A percentile compares a stretch with the other conserved stretches of the same genome.
phyloP scores from a whole-genome alignment of 2,888 invertebrate genomes.

The Athetis lepigone region DNA sequence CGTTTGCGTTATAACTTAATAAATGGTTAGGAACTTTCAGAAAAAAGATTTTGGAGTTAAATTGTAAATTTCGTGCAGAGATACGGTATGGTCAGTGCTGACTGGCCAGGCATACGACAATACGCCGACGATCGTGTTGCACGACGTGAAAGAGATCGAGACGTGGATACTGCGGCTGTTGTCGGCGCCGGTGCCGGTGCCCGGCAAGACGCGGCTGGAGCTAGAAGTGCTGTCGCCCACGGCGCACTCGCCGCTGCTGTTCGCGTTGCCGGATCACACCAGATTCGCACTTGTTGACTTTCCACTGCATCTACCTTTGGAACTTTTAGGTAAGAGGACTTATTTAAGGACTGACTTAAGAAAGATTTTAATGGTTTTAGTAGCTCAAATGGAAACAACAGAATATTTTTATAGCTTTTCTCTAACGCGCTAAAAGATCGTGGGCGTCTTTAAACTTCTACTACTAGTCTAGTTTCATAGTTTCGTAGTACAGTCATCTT shows the following conservation, averaged over 20 bases:
- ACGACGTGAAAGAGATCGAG: conserved; percentile 99
- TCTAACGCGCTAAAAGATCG: not conserved
- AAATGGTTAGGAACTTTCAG: not conserved
- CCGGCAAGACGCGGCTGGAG: conserved; percentile 96
- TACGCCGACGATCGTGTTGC: conserved; percentile 96
- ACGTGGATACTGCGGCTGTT: conserved; percentile 99
- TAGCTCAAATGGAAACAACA: too few relatives aligned
- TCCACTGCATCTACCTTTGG: conserved; percentile 99
- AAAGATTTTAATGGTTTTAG: too few relatives aligned
- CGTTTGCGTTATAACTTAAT: conserved; percentile 4
- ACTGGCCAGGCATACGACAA: conserved; percentile 95
- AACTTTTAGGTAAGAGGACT: conserved; percentile 94
- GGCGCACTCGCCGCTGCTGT: conserved; percentile 95
- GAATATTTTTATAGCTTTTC: not conserved
- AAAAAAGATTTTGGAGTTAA: not conserved
- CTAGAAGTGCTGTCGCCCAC: conserved; percentile 96
- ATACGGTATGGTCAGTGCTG: conserved; percentile 98
- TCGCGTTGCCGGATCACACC: conserved; percentile 99
- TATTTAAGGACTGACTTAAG: too few relatives aligned
- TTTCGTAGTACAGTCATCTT: too few relatives aligned
- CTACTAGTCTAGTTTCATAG: too few relatives aligned
- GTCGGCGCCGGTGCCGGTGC: conserved; percentile 99
- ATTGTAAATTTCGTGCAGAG: conserved; percentile 89
- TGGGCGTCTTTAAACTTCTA: too few relatives aligned
- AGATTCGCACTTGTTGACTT: conserved; percentile 99